Evolutionary conservation across 1,140 invertebrate species (phyloP).

Genomic region (Cyclargus thomasi): DNA sequence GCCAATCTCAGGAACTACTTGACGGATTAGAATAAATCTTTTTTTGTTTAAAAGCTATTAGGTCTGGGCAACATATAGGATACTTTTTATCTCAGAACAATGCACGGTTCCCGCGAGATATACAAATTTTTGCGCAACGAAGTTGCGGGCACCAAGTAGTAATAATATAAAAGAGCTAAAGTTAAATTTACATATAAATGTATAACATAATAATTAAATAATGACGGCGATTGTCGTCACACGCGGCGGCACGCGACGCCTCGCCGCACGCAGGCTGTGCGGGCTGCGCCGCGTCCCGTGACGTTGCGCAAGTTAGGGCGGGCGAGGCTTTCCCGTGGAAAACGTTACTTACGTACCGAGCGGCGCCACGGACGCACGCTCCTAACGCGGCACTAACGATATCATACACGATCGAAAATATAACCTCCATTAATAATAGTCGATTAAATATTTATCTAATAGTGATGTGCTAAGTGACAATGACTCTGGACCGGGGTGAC

Average conservation of each 20-base stretch:
- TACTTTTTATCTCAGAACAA: too few species aligned
- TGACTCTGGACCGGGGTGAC: slow-evolving; percentile 64
- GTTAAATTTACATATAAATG: too few species aligned
- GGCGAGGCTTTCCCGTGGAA: slow-evolving; percentile 57
- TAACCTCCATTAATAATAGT: neutral
- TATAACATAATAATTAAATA: too few species aligned
- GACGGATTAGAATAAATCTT: too few species aligned
- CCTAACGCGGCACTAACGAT: slow-evolving; percentile 21
- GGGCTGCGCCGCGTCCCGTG: neutral
- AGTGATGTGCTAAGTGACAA: slow-evolving; percentile 33
- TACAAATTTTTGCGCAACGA: too few species aligned
- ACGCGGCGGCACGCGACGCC: neutral
- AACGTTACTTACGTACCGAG: slow-evolving; percentile 45
- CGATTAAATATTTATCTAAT: neutral
- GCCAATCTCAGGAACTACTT: too few species aligned
- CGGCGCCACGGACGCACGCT: slow-evolving; percentile 46
- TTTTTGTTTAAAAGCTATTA: too few species aligned
- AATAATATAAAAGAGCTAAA: too few species aligned
- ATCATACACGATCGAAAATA: neutral
- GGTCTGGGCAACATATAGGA: too few species aligned
- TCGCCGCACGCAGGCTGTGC: neutral
- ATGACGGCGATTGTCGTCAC: too few species aligned
- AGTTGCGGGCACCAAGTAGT: too few species aligned
- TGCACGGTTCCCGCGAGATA: too few species aligned
- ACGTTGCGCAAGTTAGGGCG: slow-evolving; percentile 37